Evolutionary conservation across 2,113 vertebrate species (phyloP).

Genomic region (Scolopax mira): DNA sequence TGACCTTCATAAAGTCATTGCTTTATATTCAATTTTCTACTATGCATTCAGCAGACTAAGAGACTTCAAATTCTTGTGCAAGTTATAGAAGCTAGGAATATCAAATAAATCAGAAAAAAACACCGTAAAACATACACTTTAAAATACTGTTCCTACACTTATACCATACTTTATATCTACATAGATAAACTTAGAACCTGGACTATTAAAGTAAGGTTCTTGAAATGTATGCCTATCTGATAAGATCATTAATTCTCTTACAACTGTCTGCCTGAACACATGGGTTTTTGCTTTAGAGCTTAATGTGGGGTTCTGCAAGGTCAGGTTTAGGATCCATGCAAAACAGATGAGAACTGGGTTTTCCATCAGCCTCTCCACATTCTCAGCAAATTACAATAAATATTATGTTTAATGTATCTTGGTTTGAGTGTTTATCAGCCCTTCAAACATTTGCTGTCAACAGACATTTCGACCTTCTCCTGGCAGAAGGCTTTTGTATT

Average conservation of each 20-base stretch:
- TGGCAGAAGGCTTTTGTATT: background rate
- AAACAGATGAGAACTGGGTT: background rate
- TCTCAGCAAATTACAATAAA: background rate
- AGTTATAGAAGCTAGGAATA: background rate
- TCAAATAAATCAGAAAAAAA: background rate
- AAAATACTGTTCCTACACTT: background rate
- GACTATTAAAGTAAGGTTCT: background rate
- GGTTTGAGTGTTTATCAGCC: background rate
- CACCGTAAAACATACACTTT: background rate
- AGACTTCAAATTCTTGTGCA: background rate
- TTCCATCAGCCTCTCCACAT: too few relatives aligned
- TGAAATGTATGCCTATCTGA: background rate
- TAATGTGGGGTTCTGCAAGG: background rate
- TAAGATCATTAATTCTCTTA: background rate
- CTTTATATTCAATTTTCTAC: background rate
- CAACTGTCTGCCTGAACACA: background rate
- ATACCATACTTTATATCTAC: background rate
- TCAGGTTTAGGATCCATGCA: background rate
- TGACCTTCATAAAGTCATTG: background rate
- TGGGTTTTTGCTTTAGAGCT: background rate
- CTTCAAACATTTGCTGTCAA: background rate
- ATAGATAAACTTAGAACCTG: background rate
- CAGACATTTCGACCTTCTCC: background rate
- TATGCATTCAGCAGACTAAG: background rate
- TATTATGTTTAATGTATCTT: background rate